Evolutionary conservation across 2,888 invertebrate species (phyloP), one percentile per base, ranked within the genome.

Genomic region (Nowickia ferox): DNA sequence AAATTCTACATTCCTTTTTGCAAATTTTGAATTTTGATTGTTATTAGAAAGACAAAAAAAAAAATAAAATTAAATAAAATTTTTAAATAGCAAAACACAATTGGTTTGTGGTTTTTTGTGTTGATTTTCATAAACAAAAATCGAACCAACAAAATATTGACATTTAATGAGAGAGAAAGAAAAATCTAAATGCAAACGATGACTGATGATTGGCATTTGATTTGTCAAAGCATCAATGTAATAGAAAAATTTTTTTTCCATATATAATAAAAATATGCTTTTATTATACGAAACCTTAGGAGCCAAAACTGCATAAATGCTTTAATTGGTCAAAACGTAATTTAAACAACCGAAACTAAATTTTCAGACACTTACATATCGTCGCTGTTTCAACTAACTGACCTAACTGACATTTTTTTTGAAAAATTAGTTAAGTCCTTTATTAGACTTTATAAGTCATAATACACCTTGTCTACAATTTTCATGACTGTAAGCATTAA

Each of bases 171-270:
- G 30, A 22, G 13, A 30, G 15, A 13, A 69, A 13, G 51, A 59
- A 66, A 30, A 57, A 65, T 40, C 53, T 22, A 55, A 30, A 71
- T 38, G 42, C 69, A 59, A 82, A 76, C 17, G 9, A 71, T 59
- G 65, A 38, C 74, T 66, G 74, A 51, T 86, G 83, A 86, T 79
- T 79, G 82, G 76, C 86, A 86, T 71, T 82, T 83, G 75, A 86
- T 82, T 86, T 86, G 82, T 79, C 86, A 79, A 76, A 79, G 65
- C 71, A 22, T 75, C 66, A 61, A 55, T 77, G 15, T 38, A 66
- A 77, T 65, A 71, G 19, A 66, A 57, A 53, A 81, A 68, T 30
- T 53, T 74, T 59, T 30, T 53, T 74, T 59, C 19, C 22, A 9
- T 17, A 66, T 42, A 55, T 13, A 46, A 19, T 8, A 51, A 40